A percentile compares a stretch with the other conserved stretches of the same genome.
These are phyloP conservation scores for Uropsilus gracilis DNA, from an alignment of 2,113 vertebrate genomes.

Conservation along the genomic window DNA sequence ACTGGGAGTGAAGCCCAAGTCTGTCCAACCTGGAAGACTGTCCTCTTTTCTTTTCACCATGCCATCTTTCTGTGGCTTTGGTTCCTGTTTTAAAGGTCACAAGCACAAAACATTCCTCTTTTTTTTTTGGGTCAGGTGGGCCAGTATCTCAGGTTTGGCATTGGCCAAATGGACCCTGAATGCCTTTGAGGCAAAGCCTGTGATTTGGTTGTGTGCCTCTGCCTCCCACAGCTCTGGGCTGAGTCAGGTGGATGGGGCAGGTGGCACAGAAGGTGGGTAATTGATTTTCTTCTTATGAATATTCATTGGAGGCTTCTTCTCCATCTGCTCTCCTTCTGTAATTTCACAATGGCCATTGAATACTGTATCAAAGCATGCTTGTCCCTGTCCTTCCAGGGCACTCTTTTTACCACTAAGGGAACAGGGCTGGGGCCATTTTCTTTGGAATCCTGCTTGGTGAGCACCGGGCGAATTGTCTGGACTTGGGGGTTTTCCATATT, in stretches of 20 bases:
- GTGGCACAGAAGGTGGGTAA: constrained; percentile 65
- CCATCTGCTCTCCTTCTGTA: constrained; percentile 64
- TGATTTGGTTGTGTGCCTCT: background rate
- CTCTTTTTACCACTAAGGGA: background rate
- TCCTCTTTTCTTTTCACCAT: rapidly evolving
- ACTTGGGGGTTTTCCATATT: constrained; percentile 70
- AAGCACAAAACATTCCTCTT: background rate
- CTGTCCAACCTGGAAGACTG: background rate
- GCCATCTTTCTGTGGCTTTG: background rate
- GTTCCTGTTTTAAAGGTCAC: constrained; percentile 57
- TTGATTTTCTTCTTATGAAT: constrained; percentile 72
- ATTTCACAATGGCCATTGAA: background rate
- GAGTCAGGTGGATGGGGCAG: constrained; percentile 49
- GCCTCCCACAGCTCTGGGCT: constrained; percentile 34
- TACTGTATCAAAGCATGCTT: background rate
- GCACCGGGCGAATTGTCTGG: constrained; percentile 34
- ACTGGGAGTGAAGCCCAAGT: background rate
- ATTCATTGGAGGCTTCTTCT: constrained; percentile 51
- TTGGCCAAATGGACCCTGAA: background rate
- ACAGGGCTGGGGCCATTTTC: constrained; percentile 21
- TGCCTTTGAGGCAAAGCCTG: background rate
- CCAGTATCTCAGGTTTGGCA: constrained; percentile 35
- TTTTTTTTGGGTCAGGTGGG: constrained; percentile 38
- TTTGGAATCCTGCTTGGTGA: constrained; percentile 51
- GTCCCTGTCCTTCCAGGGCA: constrained; percentile 35